phyloP scores from a whole-genome alignment of 1,140 invertebrate species.

The Trichonephila clavipes region DNA sequence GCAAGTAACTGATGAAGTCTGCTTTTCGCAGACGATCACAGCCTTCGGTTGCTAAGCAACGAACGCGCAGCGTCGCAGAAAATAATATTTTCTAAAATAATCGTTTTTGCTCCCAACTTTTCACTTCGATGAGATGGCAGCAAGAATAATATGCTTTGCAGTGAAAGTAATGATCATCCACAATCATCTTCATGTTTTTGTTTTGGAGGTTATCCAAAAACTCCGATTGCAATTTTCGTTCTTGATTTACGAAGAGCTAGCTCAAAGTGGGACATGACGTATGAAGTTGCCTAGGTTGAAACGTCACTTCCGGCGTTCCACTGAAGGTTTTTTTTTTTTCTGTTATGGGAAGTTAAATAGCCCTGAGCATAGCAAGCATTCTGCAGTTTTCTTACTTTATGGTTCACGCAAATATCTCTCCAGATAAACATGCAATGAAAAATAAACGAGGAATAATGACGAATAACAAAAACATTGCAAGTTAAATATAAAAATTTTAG shows the following conservation, averaged over 20 bases:
- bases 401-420: background rate
- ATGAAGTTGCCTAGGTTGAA: background rate
- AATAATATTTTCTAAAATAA: slow-evolving; percentile 62
- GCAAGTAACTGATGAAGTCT: slow-evolving; percentile 50
- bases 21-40: slow-evolving; percentile 21
- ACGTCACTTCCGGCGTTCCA: slow-evolving; percentile 51
- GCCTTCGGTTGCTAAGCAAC: slow-evolving; percentile 49
- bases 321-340: background rate
- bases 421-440: background rate
- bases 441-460: background rate
- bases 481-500: too few relatives aligned
- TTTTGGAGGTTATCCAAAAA: slow-evolving; percentile 61
- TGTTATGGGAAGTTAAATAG: background rate
- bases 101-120: background rate
- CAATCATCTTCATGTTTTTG: slow-evolving; percentile 27
- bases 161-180: slow-evolving; percentile 4
- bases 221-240: slow-evolving; percentile 51
- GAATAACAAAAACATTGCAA: background rate
- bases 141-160: slow-evolving; percentile 40
- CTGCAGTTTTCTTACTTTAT: background rate
- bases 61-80: slow-evolving; percentile 45
- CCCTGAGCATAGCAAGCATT: background rate
- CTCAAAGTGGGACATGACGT: slow-evolving; percentile 61
- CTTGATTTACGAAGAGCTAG: slow-evolving; percentile 23
- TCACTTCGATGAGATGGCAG: background rate